Base-by-base conservation (phyloP, 2,113 vertebrate species). In the Micronisus gabar region DNA sequence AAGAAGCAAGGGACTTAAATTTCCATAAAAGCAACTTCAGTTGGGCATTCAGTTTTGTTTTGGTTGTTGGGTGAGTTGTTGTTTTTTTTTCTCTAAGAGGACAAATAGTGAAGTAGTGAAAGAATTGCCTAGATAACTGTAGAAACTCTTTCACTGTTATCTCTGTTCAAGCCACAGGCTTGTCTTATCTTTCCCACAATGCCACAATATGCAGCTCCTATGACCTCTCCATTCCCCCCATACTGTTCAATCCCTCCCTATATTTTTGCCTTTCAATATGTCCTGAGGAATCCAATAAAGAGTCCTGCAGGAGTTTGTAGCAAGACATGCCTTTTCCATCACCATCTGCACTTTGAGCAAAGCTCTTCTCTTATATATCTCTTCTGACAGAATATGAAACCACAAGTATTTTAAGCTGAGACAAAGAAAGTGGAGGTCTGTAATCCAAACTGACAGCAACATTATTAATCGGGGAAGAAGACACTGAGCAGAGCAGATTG, bases 361-460 rank as follows among this genome's bases (percentile, higher is more conserved):
- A 97, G 92, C 85, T 88, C 94, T 95, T 43, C 91, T 83, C 88
- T 95, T 48, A 4, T 32, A 58, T 92, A 95, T 95, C 85, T 97
- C 93, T 97, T 80, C 96, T 97, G 97, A 96, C 95, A 97, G 95
- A 97, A 97, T 93, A 93, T 94, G 97, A 98, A 98, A 98, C 97
- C 97, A 94, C 97, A 98, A 96, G 96, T 97, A 98, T 98, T 96
- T 98, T 97, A 98, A 98, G 96, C 95, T 97, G 97, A 97, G 97
- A 96, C 97, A 97, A 96, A 98, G 96, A 93, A 96, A 90, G 89
- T 88, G 95, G 96, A 95, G 95, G 93, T 84, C 97, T 97, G 88
- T 98, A 98, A 98, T 98, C 97, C 97, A 97, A 97, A 97, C 91
- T 98, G 98, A 98, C 98, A 98, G 98, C 91, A 86, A 93, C 27